Conservation (phyloP, 2,113 vertebrate species). For the Notothenia rossii region DNA sequence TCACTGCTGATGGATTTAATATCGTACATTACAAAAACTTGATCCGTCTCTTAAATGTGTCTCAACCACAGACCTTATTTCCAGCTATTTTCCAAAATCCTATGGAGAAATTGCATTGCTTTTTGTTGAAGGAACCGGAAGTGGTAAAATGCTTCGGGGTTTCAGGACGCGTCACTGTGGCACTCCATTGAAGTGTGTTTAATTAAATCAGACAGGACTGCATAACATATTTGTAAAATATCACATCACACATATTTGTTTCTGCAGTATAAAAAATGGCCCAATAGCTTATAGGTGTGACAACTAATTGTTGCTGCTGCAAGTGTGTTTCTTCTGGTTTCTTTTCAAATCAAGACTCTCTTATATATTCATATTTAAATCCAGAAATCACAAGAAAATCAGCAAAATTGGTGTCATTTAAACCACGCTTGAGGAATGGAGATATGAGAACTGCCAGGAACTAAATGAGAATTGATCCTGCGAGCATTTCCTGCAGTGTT, state of each 20-base stretch:
- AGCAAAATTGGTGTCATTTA: too few relatives aligned
- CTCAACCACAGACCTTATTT: too few relatives aligned
- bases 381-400: too few relatives aligned
- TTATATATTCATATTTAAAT: background rate
- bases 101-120: too few relatives aligned
- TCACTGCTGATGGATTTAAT: too few relatives aligned
- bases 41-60: too few relatives aligned
- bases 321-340: background rate
- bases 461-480: conserved; percentile 68
- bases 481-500: conserved; percentile 48
- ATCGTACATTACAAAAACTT: too few relatives aligned
- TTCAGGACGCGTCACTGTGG: too few relatives aligned
- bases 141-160: too few relatives aligned
- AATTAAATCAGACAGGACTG: background rate
- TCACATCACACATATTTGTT: background rate
- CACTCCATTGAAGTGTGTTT: background rate
- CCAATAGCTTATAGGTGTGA: background rate
- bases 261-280: background rate
- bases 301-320: background rate
- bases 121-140: too few relatives aligned
- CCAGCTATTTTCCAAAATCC: too few relatives aligned
- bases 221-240: background rate
- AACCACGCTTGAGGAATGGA: too few relatives aligned
- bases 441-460: conserved; percentile 43
- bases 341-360: background rate